phyloP scores from a whole-genome alignment of 1,140 invertebrate genomes.

The Drosophila sp. region DNA sequence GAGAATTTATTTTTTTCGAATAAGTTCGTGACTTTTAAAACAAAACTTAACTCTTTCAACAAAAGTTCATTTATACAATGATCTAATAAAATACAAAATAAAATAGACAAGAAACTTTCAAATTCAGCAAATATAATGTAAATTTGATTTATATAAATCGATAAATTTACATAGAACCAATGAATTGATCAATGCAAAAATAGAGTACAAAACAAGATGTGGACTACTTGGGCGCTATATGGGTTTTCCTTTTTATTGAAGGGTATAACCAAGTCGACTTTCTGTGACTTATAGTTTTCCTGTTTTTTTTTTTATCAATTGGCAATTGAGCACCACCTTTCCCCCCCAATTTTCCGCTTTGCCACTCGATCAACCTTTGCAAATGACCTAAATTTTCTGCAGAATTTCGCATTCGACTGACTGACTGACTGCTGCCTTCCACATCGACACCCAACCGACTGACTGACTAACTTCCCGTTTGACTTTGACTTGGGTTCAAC shows the following conservation, averaged over 20 bases:
- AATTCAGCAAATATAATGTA: no score
- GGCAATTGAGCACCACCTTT: slow-evolving; percentile 10
- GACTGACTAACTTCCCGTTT: slow-evolving; percentile 20
- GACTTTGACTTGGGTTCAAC: slow-evolving; percentile 30
- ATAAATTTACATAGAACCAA: no score
- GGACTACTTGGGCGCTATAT: no score
- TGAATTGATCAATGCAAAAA: no score
- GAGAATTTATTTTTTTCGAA: no score
- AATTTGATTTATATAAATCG: no score
- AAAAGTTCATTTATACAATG: no score
- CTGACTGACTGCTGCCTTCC: slow-evolving; percentile 2
- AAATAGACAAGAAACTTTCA: no score
- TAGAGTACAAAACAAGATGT: no score
- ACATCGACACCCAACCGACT: not conserved
- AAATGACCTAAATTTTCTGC: slow-evolving; percentile 62
- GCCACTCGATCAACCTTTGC: slow-evolving; percentile 61
- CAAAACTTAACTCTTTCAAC: no score
- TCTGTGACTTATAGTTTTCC: not conserved
- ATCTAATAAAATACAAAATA: no score
- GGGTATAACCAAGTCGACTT: not conserved
- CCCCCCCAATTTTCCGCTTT: not conserved
- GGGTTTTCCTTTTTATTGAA: not conserved
- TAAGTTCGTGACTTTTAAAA: no score
- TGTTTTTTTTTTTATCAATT: slow-evolving; percentile 44
- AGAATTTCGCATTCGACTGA: slow-evolving; percentile 42